These are phyloP conservation scores for Pseudobourletiella spinata DNA, from an alignment of 1,140 invertebrate genomes.

Conservation along the genomic window DNA sequence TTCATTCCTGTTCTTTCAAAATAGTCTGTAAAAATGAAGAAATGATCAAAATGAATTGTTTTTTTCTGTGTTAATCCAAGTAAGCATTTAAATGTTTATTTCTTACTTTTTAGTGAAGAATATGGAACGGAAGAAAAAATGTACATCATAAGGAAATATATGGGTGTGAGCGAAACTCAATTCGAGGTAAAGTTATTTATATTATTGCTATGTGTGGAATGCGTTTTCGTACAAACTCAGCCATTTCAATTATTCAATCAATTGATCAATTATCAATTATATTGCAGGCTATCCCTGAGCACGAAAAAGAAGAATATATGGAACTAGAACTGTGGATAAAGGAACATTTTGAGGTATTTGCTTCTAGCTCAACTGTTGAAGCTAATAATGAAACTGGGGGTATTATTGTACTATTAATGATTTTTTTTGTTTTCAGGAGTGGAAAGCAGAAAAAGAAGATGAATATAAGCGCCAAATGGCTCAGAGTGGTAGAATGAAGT, in stretches of 20 bases:
- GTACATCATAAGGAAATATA: slow-evolving; percentile 67
- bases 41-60: no score
- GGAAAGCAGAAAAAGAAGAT: slow-evolving; percentile 73
- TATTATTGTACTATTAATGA: neutral
- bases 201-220: no score
- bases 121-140: slow-evolving; percentile 73
- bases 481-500: slow-evolving; percentile 65
- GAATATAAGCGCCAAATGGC: slow-evolving; percentile 69
- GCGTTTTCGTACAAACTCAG: no score
- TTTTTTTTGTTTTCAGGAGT: slow-evolving; percentile 42
- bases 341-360: slow-evolving; percentile 62
- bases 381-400: neutral
- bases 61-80: no score
- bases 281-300: slow-evolving; percentile 58
- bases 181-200: slow-evolving; percentile 48
- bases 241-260: no score
- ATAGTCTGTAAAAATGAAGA: neutral
- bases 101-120: slow-evolving; percentile 54
- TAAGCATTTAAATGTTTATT: no score
- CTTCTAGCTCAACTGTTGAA: no score
- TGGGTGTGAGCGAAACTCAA: slow-evolving; percentile 53
- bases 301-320: slow-evolving; percentile 63
- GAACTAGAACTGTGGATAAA: slow-evolving; percentile 68
- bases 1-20: neutral
- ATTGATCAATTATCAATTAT: no score